phyloP scores from a whole-genome alignment of 2,113 vertebrate genomes.

The Malurus cyaneus region DNA sequence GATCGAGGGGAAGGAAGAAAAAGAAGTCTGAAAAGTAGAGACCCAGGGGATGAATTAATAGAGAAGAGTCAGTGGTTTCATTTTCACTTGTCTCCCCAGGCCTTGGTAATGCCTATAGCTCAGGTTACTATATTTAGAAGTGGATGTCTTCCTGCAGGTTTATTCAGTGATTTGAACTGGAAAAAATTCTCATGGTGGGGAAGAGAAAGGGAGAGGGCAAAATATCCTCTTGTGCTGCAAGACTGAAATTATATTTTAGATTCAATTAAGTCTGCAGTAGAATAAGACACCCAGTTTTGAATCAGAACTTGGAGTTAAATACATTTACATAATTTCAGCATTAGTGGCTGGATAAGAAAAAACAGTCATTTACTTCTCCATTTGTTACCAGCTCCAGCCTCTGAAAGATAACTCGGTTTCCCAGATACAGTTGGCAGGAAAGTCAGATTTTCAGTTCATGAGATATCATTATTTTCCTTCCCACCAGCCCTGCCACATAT shows the following conservation, averaged over 20 bases:
- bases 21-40: background rate
- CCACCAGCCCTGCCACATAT: accelerated
- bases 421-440: background rate
- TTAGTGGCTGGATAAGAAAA: background rate
- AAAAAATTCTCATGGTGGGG: background rate
- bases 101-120: background rate
- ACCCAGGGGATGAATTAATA: background rate
- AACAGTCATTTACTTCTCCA: background rate
- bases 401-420: background rate
- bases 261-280: background rate
- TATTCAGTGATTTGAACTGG: background rate
- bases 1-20: background rate
- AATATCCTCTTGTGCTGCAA: background rate
- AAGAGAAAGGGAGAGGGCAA: background rate
- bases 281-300: background rate
- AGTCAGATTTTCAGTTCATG: background rate
- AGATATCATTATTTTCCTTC: background rate
- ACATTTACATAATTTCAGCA: background rate
- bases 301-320: background rate
- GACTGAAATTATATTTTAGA: background rate
- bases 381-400: background rate
- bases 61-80: background rate
- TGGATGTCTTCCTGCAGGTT: background rate
- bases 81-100: background rate
- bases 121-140: background rate